phyloP scores from a whole-genome alignment of 2,113 vertebrate species.

The Pongo pygmaeus region DNA sequence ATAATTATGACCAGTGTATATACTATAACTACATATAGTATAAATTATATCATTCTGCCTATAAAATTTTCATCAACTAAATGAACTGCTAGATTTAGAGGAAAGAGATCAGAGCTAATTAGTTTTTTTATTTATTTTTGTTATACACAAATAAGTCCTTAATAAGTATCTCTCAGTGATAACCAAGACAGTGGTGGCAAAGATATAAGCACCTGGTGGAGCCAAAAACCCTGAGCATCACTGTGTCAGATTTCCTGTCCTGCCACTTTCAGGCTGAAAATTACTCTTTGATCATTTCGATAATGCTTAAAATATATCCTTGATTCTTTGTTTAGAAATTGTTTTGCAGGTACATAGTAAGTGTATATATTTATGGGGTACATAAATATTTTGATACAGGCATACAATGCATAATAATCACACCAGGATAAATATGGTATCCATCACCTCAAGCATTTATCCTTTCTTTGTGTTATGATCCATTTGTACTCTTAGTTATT shows the following conservation, averaged over 20 bases:
- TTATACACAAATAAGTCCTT: neutral
- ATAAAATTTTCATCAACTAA: constrained; percentile 8
- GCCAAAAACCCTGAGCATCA: neutral
- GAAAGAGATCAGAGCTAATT: neutral
- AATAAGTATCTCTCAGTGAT: neutral
- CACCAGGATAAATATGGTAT: too few relatives aligned
- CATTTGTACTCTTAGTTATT: too few relatives aligned
- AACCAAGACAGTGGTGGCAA: neutral
- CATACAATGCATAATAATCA: too few relatives aligned
- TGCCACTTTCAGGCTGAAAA: neutral
- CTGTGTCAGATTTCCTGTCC: neutral
- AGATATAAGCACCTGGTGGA: neutral
- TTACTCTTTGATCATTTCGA: neutral
- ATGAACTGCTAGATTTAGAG: neutral
- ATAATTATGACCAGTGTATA: neutral
- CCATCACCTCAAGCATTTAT: too few relatives aligned
- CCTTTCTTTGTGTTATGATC: too few relatives aligned
- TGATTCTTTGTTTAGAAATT: neutral
- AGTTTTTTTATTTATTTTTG: neutral
- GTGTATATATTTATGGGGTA: too few relatives aligned
- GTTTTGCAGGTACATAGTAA: too few relatives aligned
- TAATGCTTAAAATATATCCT: constrained; percentile 2
- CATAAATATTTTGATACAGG: too few relatives aligned
- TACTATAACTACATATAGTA: neutral
- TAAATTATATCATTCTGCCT: constrained; percentile 8